Conservation (phyloP, 2,113 vertebrate genomes). For the Tragelaphus scriptus region DNA sequence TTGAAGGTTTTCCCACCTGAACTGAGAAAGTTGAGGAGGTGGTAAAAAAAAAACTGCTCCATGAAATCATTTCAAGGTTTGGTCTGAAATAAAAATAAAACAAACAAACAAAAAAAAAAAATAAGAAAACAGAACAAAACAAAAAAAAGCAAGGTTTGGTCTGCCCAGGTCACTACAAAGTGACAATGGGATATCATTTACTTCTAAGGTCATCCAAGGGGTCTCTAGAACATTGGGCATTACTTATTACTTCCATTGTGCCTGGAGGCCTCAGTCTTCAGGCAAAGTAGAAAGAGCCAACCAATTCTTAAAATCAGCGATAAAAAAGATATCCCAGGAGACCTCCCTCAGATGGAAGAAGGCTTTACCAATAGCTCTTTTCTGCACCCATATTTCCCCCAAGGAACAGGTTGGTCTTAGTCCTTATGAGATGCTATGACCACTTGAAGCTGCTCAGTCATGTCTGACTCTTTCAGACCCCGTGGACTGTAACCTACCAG, state of each 20-base stretch:
- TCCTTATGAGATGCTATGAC: background rate
- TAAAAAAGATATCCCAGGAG: background rate
- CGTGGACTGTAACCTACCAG: accelerated
- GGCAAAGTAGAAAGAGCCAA: background rate
- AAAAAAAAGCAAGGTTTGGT: background rate
- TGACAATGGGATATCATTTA: background rate
- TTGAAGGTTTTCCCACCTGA: background rate
- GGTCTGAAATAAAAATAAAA: too few species aligned
- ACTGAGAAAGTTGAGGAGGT: background rate
- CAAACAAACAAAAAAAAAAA: too few species aligned
- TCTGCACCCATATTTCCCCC: background rate
- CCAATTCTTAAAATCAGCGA: background rate
- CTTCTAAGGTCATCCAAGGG: background rate
- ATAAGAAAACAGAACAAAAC: too few species aligned
- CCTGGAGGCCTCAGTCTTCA: background rate
- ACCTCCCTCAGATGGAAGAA: background rate
- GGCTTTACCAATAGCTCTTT: background rate
- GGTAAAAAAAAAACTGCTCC: too few species aligned
- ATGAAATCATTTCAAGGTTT: background rate
- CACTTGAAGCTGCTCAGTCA: background rate
- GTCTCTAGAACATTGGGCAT: background rate
- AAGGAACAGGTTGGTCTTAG: background rate
- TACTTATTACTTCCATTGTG: background rate
- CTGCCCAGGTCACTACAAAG: background rate
- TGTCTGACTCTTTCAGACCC: background rate